Evolutionary conservation across 2,113 vertebrate genomes (phyloP), one percentile per base, ranked within the genome.

Genomic region (Amazona vittata): DNA sequence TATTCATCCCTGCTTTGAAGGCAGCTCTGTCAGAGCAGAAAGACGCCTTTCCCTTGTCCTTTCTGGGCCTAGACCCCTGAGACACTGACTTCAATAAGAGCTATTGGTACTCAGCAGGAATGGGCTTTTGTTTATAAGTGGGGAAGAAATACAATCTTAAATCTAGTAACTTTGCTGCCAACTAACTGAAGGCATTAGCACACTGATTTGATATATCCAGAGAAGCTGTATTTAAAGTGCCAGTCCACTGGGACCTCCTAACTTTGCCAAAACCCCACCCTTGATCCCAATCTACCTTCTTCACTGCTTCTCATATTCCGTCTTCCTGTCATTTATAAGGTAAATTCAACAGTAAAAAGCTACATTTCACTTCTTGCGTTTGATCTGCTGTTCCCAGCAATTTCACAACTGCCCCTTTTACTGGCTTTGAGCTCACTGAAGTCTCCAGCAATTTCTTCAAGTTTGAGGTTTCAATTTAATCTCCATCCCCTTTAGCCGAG

Each of bases 71-170:
- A 41, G 60, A 37, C 86, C 57, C 83, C 37, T 0, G 21, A 90
- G 88, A 90, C 62, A 44, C 0, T 17, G 20, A 89, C 39, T 94
- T 94, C 92, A 90, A 22, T 86, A 86, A 60, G 15, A 81, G 70
- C 60, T 60, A 89, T 52, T 12, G 8, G 60, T 83, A 77, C 60
- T 83, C 7, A 7, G 31, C 10, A 44, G 76, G 43, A 86, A 90
- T 46, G 39, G 55, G 43, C 50, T 90, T 95, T 92, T 81, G 59
- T 83, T 92, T 94, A 63, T n/a, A 93, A 89, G 6, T 10, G 11
- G 39, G 26, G 19, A 24, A 82, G 95, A 96, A 97, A 96, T 70
- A 88, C 39, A 95, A 89, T 84, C 60, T 52, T 71, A 84, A 75
- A 57, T 73, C 60, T n/a, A 69, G 60, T 60, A 91, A 89, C 49